A percentile compares a stretch with the other conserved stretches of the same genome.
These are phyloP conservation scores for Phylloscopus trochilus DNA, from an alignment of 2,113 vertebrate genomes.

Conservation along the genomic window DNA sequence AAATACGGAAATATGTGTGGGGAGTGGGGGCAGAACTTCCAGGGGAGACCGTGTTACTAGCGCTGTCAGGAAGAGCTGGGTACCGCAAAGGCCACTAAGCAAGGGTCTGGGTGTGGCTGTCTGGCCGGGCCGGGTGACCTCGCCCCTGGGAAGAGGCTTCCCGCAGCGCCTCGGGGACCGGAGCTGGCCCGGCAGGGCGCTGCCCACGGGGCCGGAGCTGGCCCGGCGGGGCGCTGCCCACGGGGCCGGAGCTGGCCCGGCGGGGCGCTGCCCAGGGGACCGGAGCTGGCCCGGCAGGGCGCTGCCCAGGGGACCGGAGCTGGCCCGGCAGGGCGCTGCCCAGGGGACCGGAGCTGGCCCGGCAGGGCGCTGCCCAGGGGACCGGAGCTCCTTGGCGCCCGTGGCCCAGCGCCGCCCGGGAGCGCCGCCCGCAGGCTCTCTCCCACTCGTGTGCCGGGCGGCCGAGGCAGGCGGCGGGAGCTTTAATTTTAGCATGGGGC, in stretches of 20 bases:
- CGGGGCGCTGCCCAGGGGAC: no score
- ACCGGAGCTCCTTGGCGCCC: accelerated
- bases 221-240: neutral
- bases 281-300: neutral
- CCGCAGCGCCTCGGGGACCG: neutral
- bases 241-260: neutral
- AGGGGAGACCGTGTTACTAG: neutral
- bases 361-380: neutral
- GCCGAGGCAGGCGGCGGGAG: neutral
- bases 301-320: neutral
- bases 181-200: neutral
- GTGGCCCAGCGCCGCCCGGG: neutral
- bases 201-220: no score
- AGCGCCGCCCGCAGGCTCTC: neutral
- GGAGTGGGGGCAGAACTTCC: neutral
- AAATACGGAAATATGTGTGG: neutral
- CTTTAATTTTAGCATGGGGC: neutral
- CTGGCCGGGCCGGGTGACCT: neutral
- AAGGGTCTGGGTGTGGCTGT: neutral
- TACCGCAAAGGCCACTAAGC: neutral
- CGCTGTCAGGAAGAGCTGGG: neutral
- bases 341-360: neutral
- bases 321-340: neutral
- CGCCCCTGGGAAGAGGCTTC: neutral
- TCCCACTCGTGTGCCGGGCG: neutral